Evolutionary conservation across 1,140 invertebrate genomes (phyloP).

Genomic region (Heliconius hewitsoni): DNA sequence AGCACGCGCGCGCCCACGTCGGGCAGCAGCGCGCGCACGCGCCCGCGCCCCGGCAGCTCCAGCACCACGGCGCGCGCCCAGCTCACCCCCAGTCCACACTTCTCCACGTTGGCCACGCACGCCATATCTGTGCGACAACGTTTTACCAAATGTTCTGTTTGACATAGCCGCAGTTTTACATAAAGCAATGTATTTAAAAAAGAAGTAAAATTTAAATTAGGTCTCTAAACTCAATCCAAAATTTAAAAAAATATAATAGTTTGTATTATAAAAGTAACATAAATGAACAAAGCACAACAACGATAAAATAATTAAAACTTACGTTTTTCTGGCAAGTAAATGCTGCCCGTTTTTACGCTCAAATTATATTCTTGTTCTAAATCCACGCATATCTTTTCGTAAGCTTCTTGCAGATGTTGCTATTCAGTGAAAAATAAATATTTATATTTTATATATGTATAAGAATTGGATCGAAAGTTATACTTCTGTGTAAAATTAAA

Average conservation of each 20-base stretch:
- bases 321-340: slow-evolving; percentile 72
- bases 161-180: too few relatives aligned
- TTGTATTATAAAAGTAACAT: too few relatives aligned
- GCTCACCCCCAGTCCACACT: slow-evolving; percentile 33
- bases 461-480: too few relatives aligned
- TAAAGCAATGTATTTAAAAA: too few relatives aligned
- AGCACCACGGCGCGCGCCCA: slow-evolving; percentile 59
- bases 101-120: slow-evolving; percentile 53
- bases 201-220: too few relatives aligned
- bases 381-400: slow-evolving; percentile 63
- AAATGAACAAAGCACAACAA: too few relatives aligned
- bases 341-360: slow-evolving; percentile 44
- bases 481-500: too few relatives aligned
- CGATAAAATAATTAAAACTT: slow-evolving; percentile 19
- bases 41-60: slow-evolving; percentile 50
- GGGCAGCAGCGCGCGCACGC: slow-evolving; percentile 53
- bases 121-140: slow-evolving; percentile 51
- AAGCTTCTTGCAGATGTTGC: slow-evolving; percentile 55
- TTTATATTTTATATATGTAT: too few relatives aligned
- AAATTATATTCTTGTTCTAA: slow-evolving; percentile 63
- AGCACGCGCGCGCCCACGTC: slow-evolving; percentile 54
- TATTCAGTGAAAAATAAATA: slow-evolving; percentile 33
- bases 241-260: too few relatives aligned
- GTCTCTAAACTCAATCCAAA: too few relatives aligned
- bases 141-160: not conserved